Conservation (phyloP, 1,140 invertebrate genomes). For the Ridgeia piscesae region DNA sequence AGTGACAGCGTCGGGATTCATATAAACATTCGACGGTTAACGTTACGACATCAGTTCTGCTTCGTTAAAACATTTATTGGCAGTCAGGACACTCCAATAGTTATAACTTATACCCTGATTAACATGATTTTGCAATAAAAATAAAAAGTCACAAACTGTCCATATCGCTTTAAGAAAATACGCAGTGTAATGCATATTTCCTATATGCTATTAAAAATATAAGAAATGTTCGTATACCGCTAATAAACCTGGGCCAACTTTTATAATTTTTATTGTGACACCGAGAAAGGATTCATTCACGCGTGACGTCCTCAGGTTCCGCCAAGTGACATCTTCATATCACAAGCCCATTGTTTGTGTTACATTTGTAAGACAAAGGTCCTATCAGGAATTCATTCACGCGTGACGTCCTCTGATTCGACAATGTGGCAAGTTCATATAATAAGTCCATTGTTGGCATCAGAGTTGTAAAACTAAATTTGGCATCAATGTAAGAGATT, state of each 20-base stretch:
- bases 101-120: no score
- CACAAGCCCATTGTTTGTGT: not conserved
- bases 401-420: not conserved
- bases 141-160: no score
- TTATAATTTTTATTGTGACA: not conserved
- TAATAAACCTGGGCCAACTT: not conserved
- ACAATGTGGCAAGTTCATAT: not conserved
- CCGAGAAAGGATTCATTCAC: not conserved
- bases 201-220: no score
- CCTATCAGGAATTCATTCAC: not conserved
- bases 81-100: no score
- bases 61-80: no score
- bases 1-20: no score
- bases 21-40: no score
- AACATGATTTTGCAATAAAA: no score
- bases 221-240: not conserved
- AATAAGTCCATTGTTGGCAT: not conserved
- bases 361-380: not conserved
- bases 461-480: not conserved
- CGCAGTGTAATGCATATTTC: no score
- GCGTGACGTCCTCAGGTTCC: not conserved
- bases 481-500: not conserved
- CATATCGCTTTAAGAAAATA: no score
- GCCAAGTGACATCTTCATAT: not conserved
- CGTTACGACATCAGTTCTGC: no score